Base-by-base conservation (phyloP, 2,113 vertebrate genomes). In the Albula glossodonta region DNA sequence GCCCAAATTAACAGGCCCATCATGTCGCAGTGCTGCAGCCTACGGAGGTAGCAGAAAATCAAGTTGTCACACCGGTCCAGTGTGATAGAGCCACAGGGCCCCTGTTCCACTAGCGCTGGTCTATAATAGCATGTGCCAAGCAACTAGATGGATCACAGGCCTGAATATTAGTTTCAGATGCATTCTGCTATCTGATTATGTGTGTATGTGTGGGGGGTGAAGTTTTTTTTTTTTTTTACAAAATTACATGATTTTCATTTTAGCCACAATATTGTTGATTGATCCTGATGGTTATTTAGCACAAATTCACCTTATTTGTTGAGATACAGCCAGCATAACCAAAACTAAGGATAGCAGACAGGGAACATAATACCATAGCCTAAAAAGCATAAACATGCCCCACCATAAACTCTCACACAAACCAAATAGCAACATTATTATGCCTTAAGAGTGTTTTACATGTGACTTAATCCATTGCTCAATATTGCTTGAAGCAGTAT, bases 121-220 rank as follows among this genome's bases (percentile, higher is more conserved):
- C 96, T 96, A 96, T 97, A 97, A 97, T 95, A 97, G 96, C 96
- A 97, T 96, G 94, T 96, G 96, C 95, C 96, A 97, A 96, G 94
- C 93, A 92, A 90, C 95, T 95, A 95, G 96, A 96, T 94, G 93
- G 94, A 96, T 94, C 91, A 22, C 89, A 83, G 86, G 87, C 88
- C 60, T 50, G 51, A 78, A 86, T 86, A 88, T 87, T 89, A 85
- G 48, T 85, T 86, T 85, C 50, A 92, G 92, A 90, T 93, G 92
- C 93, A 93, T 94, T 93, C 93, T 92, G 92, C 91, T 94, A 94
- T 89, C 88, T 17, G 90, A 91, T 91, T 93, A 92, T 90, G 90
- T 90, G 92, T 87, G 92, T 90, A 92, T 90, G 31, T 82, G n/a
- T 31, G 63, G 50, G 48, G 80, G 22, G 80, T 8, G 60, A 49